phyloP scores from a whole-genome alignment of 2,888 invertebrate species.

The Leptura quadrifasciata region DNA sequence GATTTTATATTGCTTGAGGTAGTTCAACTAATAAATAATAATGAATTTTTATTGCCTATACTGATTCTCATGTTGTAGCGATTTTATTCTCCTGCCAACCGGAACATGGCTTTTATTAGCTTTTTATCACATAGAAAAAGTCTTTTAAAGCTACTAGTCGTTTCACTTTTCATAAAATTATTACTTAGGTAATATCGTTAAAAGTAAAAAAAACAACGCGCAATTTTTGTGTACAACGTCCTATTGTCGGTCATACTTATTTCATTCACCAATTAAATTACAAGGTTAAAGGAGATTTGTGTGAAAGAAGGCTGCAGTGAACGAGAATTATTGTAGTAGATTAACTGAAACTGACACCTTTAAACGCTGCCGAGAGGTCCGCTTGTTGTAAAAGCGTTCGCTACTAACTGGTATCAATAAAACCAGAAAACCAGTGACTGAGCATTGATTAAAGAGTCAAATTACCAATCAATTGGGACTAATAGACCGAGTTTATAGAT shows the following conservation, averaged over 20 bases:
- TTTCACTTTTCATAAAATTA: background rate
- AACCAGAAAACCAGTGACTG: constrained; percentile 50
- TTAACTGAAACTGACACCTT: constrained; percentile 50
- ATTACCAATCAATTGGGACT: constrained; percentile 72
- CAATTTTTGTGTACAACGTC: background rate
- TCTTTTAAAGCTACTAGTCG: background rate
- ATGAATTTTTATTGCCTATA: constrained; percentile 15
- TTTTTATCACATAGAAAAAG: background rate
- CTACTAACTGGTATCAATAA: constrained; percentile 50
- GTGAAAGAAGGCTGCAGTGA: background rate
- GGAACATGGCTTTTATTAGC: background rate
- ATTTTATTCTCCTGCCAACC: background rate
- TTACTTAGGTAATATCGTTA: background rate
- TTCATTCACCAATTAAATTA: background rate
- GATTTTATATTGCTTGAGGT: constrained; percentile 53
- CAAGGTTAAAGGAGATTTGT: background rate
- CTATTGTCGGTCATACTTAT: background rate
- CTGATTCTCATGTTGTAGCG: constrained; percentile 19
- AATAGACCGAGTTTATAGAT: constrained; percentile 71
- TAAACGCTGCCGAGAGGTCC: constrained; percentile 33
- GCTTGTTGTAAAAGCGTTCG: constrained; percentile 47
- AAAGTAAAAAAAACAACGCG: background rate
- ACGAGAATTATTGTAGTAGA: constrained; percentile 15
- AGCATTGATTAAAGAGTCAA: constrained; percentile 68
- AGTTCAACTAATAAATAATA: constrained; percentile 41